Evolutionary conservation across 2,113 vertebrate species (phyloP), one percentile per base, ranked within the genome.

Genomic region (Cephalopterus ornatus): DNA sequence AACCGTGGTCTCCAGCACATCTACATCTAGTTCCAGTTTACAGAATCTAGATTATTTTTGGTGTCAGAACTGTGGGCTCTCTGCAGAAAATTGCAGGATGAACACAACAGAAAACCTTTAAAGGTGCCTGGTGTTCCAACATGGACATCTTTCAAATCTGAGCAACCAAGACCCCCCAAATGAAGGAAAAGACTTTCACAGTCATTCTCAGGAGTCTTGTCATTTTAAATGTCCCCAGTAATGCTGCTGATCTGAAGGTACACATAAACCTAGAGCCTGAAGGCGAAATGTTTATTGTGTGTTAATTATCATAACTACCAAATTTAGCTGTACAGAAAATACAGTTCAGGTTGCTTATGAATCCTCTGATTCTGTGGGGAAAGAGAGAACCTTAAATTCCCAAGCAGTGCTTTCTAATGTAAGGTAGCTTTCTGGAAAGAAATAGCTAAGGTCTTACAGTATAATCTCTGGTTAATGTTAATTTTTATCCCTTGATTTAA

Each of bases 401-500:
- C 39, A 50, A 37, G 22, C 75, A 37, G 56, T 17, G 59, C 32
- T 74, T 23, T 62, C 37, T 71, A 32, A 65, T 12, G 8, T 42
- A 49, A 61, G 32, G 50, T 0, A 32, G 55, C 15, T 17, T 90
- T 90, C 78, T 74, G 35, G 58, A 81, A 61, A 90, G 67, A 88
- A 92, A 63, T 5, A 11, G 62, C 5, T 32, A 52, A 58, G 59
- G 16, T 56, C 20, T 79, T 49, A 59, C 0, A 0, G 58, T 85
- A 46, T 78, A 50, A 56, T 55, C 16, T 58, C 81, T 80, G 65
- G 42, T 68, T 78, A 89, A 37, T 39, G 46, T 49, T 90, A 66
- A 89, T 85, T 82, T 93, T 97, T 94, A 87, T 52, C 47, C 44
- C 76, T 85, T 61, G 47, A 86, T 59, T 83, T 72, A 35, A 80